Conservation (phyloP, 2,888 invertebrate species). For the Margaritifera margaritifera region DNA sequence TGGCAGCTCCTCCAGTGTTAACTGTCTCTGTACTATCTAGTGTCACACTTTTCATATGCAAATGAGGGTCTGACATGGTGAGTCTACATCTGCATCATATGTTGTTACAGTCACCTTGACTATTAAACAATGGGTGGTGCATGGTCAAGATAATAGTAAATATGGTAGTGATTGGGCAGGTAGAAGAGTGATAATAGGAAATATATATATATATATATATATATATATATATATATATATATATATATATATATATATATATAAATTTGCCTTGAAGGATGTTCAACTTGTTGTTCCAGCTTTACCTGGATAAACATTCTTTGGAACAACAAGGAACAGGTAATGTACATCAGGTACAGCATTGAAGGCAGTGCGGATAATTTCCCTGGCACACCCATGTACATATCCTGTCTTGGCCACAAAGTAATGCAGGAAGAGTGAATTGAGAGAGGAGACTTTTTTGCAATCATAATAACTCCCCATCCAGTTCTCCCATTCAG, state of each 20-base stretch:
- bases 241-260: background rate
- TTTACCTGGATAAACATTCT: conserved; percentile 66
- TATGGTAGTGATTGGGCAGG: no score
- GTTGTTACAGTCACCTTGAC: no score
- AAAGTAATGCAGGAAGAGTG: conserved; percentile 72
- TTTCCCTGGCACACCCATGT: conserved; percentile 69
- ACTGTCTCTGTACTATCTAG: no score
- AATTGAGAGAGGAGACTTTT: conserved; percentile 63
- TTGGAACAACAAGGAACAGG: conserved; percentile 66
- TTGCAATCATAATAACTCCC: conserved; percentile 46
- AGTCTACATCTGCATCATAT: no score
- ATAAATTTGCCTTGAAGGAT: background rate
- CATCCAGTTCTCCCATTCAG: conserved; percentile 69
- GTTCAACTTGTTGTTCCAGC: background rate
- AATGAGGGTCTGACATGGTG: no score
- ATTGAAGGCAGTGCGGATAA: conserved; percentile 70
- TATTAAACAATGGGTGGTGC: no score
- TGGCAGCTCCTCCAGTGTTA: no score
- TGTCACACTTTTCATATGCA: no score
- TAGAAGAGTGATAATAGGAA: no score
- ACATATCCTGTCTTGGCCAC: conserved; percentile 69
- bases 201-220: background rate
- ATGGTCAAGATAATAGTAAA: no score
- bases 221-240: background rate
- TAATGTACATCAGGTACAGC: conserved; percentile 71